phyloP scores from a whole-genome alignment of 2,113 vertebrate genomes.

The Otus sunia region DNA sequence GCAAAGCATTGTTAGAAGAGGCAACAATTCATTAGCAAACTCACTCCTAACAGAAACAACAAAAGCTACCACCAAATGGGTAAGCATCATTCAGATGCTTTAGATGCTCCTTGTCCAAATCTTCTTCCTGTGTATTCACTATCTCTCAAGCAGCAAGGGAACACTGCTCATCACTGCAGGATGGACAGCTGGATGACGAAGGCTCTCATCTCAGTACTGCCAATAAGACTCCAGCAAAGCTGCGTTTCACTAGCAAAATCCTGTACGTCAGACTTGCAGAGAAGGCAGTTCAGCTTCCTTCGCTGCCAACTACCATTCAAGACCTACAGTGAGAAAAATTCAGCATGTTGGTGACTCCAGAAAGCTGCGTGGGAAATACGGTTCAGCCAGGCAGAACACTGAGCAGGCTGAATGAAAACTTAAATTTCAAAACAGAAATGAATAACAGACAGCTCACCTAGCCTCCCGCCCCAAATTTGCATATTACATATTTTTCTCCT shows the following conservation, averaged over 20 bases:
- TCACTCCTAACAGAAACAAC: neutral
- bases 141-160: neutral
- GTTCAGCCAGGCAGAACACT: neutral
- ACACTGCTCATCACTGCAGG: neutral
- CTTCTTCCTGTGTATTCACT: fast-evolving
- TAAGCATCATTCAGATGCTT: neutral
- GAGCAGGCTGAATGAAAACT: neutral
- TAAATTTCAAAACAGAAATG: neutral
- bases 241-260: neutral
- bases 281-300: neutral
- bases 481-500: neutral
- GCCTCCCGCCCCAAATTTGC: neutral
- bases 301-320: neutral
- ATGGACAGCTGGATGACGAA: neutral
- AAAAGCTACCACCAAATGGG: neutral
- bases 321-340: neutral
- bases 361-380: fast-evolving
- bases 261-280: neutral
- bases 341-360: neutral
- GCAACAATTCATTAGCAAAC: neutral
- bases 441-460: neutral
- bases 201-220: neutral
- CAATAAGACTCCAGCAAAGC: neutral
- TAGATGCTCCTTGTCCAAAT: neutral
- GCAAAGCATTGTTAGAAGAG: neutral